Base-by-base conservation (phyloP, 2,888 invertebrate genomes). In the Megaustenia siamemsis region DNA sequence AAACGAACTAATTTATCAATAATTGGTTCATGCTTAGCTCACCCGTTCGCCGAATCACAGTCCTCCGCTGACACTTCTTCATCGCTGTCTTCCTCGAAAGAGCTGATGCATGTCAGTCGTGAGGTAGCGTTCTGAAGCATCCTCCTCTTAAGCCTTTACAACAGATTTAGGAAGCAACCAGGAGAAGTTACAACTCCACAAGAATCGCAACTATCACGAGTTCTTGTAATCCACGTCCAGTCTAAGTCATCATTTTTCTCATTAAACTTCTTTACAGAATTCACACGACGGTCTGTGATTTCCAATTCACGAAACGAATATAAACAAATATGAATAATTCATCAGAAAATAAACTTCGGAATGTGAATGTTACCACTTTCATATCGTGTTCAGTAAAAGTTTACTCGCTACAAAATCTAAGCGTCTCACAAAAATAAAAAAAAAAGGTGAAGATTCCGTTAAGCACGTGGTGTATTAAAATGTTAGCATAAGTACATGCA, bases 71-170 rank as follows among this genome's bases (percentile, higher is more conserved):
- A 49, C 5, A 60, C 53, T 18, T 83, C 82, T 35, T 49, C 69
- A n/a, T 82, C 82, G 53, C 77, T 77, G 28, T 83, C 83, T 45
- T 83, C 83, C 5, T 83, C 83, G 43, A 83, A 83, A 5, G 83
- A 83, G 69, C 83, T 83, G 77, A 83, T 83, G 77, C 83, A 83
- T 8, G 83, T 77, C 40, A 83, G 83, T 49, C 77, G 66, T n/a
- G 83, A 76, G 4, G 83, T 83, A n/a, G 83, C 83, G 77, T 83
- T 83, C 76, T 75, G 56, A 18, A 83, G 69, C 83, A 83, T 83
- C 38, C 49, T 43, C 49, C 32, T 4, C 18, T 18, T 49, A 32
- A 8, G 32, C 73, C 2, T 0, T 24, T 32, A 32, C 73, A 45
- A 73, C 49, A 49, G 21, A 32, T 69, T 35, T 40, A 69, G 38